Conservation (phyloP, 2,113 vertebrate species). For the Cisticola juncidis region DNA sequence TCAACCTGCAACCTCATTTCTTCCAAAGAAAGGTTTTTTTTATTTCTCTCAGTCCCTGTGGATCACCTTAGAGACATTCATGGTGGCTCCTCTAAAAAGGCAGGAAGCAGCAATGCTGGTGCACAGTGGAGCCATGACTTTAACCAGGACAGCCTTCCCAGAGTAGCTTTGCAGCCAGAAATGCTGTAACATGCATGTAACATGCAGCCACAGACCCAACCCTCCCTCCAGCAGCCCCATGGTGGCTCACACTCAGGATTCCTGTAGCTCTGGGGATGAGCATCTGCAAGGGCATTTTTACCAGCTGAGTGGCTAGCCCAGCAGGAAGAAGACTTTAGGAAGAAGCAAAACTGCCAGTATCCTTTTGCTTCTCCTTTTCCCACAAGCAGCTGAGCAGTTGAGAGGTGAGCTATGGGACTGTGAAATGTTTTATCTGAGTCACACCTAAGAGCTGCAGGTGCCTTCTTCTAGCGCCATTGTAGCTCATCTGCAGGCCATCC, state of each 20-base stretch:
- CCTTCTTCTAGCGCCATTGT: background rate
- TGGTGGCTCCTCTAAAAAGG: background rate
- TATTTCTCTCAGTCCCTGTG: background rate
- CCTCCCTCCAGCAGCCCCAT: background rate
- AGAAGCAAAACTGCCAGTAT: background rate
- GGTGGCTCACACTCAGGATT: accelerated
- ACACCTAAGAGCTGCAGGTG: background rate
- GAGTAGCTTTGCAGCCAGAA: background rate
- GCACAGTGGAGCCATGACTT: background rate
- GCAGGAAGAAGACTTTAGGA: background rate
- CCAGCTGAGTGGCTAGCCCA: background rate
- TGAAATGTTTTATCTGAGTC: background rate
- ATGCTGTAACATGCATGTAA: accelerated
- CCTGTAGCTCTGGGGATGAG: background rate
- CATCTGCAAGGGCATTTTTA: background rate
- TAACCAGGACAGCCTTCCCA: background rate
- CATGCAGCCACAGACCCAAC: background rate
- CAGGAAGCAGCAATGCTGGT: background rate
- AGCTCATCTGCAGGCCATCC: background rate
- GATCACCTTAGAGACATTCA: background rate
- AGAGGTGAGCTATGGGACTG: background rate
- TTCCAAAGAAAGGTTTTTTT: background rate
- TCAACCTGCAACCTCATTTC: background rate
- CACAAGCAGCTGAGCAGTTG: background rate
- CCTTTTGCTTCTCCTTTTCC: background rate